Base-by-base conservation (phyloP, 2,888 invertebrate species). In the Baronia brevicornis region DNA sequence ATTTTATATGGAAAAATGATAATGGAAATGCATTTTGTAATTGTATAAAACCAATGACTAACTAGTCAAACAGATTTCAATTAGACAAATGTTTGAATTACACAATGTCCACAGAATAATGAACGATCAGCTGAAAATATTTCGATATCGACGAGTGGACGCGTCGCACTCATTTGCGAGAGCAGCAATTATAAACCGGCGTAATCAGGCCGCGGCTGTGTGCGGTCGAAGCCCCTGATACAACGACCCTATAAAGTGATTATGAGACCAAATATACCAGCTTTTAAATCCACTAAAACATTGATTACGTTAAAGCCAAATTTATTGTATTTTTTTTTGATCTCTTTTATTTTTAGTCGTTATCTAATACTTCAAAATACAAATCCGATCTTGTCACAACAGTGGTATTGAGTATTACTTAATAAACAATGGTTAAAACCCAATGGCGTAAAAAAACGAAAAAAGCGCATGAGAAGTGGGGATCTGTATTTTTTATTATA, bases 41-140 rank as follows among this genome's bases (percentile, higher is more conserved):
- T 44, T 45, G 21, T 31, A 28, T 39, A 43, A 43, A 54, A 48
- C 52, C 44, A 47, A 29, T 43, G 40, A 44, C 46, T 46, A 48
- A 52, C 51, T 49, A 48, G 51, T 53, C 40, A 43, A 46, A 52
- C 44, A 36, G 54, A 57, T 58, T 65, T 60, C 64, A 68, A 72
- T 71, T 70, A 69, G 60, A 54, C 60, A 60, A 69, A 68, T 64
- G 64, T 65, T 60, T 59, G 55, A 60, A 60, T 67, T 58, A 68
- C 65, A 78, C 77, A 80, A 78, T 78, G 67, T 66, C 61, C 62
- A 66, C 73, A 77, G 79, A 77, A 79, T 79, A 82, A 80, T 77
- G 78, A 70, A 66, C 60, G 64, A 69, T 65, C 65, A 61, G 65
- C 61, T 58, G 66, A 73, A 77, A 77, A 73, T 70, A 77, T 77